Conservation (phyloP, 2,888 invertebrate genomes). For the Lithodes maja region DNA sequence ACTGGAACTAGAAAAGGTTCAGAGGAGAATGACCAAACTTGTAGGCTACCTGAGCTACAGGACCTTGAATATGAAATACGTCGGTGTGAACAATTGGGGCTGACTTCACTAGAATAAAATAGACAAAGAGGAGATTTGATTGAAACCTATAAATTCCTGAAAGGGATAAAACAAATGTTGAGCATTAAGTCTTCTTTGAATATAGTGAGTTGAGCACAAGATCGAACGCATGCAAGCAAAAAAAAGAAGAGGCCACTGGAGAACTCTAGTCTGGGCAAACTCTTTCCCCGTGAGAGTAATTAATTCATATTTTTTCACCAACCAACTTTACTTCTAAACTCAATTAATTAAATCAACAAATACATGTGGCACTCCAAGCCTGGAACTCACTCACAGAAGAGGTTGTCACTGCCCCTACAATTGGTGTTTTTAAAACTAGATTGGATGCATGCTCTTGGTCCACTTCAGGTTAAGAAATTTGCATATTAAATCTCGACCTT, state of each 20-base stretch:
- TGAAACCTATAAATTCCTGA: background rate
- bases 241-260: background rate
- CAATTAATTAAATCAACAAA: too few species aligned
- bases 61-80: background rate
- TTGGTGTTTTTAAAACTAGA: background rate
- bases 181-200: slow-evolving; percentile 3
- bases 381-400: slow-evolving; percentile 2
- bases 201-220: background rate
- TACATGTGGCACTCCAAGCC: background rate
- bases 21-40: slow-evolving; percentile 10
- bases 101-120: background rate
- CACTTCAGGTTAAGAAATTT: too few species aligned
- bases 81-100: background rate
- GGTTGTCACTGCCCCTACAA: background rate
- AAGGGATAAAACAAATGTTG: background rate
- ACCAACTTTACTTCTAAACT: too few species aligned
- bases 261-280: background rate
- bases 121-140: background rate
- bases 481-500: too few species aligned
- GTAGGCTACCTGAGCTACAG: background rate
- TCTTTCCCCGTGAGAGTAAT: background rate
- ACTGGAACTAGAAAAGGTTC: background rate
- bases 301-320: background rate
- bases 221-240: background rate
- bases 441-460: background rate